Conservation (phyloP, 2,113 vertebrate genomes). For the Colistium nudipinnis region DNA sequence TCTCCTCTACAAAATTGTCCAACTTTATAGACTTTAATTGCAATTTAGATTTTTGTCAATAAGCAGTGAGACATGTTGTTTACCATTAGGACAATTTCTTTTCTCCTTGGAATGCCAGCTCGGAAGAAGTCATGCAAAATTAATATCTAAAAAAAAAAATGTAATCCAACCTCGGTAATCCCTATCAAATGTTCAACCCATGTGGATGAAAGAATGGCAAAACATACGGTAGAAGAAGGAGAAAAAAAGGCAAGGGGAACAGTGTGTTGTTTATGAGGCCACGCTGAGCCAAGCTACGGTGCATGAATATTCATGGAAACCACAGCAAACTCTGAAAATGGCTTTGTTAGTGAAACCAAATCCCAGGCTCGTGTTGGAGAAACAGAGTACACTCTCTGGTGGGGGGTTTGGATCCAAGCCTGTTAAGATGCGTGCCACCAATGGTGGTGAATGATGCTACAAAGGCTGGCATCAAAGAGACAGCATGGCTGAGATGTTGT, state of each 20-base stretch:
- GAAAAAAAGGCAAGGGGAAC: constrained; percentile 4
- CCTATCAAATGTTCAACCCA: constrained; percentile 16
- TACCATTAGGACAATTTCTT: not conserved
- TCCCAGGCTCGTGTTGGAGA: constrained; percentile 60
- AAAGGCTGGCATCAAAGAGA: constrained; percentile 58
- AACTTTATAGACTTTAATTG: not conserved
- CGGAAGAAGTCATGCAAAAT: constrained; percentile 2
- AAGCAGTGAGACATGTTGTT: not conserved
- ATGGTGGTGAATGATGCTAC: constrained; percentile 56
- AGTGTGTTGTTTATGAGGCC: constrained; percentile 34
- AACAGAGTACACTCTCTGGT: constrained; percentile 47
- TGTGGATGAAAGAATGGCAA: constrained; percentile 22
- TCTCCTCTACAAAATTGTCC: not conserved
- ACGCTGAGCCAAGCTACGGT: constrained; percentile 41
- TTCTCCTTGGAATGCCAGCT: not conserved
- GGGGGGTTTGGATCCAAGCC: constrained; percentile 64
- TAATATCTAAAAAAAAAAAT: constrained; percentile 6
- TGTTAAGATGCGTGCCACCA: constrained; percentile 64
- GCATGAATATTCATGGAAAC: constrained; percentile 73
- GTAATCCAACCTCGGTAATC: not conserved
- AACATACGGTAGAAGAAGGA: constrained; percentile 5
- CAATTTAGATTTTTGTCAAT: not conserved
- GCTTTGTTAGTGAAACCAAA: constrained; percentile 77
- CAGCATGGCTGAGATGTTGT: constrained; percentile 59
- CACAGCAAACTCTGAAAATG: constrained; percentile 73